phyloP scores from a whole-genome alignment of 2,797 vertebrate species.

The Protosalanx chinensis region DNA sequence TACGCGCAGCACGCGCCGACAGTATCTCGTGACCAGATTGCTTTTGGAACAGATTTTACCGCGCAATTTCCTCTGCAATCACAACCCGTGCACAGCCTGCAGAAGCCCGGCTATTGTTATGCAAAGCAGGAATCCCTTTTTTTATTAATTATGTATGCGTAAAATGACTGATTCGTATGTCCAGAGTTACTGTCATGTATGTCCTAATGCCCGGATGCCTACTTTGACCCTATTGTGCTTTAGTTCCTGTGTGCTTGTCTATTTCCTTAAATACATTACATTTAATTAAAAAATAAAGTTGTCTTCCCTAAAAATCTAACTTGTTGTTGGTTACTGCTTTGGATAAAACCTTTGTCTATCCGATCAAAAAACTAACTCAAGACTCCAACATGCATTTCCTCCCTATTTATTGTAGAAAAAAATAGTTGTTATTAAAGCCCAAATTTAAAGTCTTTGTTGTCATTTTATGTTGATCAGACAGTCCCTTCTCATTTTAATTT shows the following conservation, averaged over 20 bases:
- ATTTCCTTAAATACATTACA: background rate
- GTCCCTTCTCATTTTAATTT: constrained; percentile 26
- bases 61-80: constrained; percentile 80
- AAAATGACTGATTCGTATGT: constrained; percentile 64
- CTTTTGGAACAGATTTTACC: constrained; percentile 66
- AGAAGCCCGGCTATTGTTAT: constrained; percentile 64
- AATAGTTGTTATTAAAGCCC: background rate
- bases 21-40: constrained; percentile 75
- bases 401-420: background rate
- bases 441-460: constrained; percentile 5
- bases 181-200: constrained; percentile 59
- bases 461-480: constrained; percentile 7
- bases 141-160: constrained; percentile 68
- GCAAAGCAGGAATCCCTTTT: constrained; percentile 70
- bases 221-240: constrained; percentile 12
- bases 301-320: no score
- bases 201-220: constrained; percentile 24
- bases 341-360: background rate
- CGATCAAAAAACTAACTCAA: no score
- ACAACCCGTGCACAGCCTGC: constrained; percentile 56
- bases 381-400: background rate
- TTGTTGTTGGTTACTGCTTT: background rate
- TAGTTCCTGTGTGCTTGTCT: background rate
- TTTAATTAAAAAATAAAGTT: background rate
- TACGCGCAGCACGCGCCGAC: constrained; percentile 71